These are phyloP conservation scores for Pristionchus japonicus DNA, from an alignment of 2,888 invertebrate genomes.

Conservation along the genomic window DNA sequence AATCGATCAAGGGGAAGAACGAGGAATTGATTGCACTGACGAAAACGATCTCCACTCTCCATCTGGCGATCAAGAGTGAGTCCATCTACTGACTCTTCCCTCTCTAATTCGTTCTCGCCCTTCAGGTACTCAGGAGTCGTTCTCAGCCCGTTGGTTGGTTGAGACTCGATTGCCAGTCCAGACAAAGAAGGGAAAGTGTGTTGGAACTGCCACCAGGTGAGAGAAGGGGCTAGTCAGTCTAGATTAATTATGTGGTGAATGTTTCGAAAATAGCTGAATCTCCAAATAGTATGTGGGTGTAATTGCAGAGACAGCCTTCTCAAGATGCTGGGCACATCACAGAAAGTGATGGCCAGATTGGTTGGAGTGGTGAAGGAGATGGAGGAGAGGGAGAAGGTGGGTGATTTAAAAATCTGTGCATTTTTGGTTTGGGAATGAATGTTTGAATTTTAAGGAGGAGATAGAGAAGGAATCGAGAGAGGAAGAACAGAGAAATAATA, in stretches of 20 bases:
- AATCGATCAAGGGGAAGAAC: background rate
- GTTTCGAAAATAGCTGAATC: background rate
- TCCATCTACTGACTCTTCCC: background rate
- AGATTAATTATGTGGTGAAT: background rate
- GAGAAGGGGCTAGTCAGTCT: background rate
- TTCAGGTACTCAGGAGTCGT: conserved; percentile 43
- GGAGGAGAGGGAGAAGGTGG: conserved; percentile 26
- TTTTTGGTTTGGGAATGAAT: background rate
- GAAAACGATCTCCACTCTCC: background rate
- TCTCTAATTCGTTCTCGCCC: background rate
- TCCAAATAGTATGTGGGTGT: too few species aligned
- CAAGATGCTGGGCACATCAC: conserved; percentile 30
- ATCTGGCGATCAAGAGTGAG: conserved; percentile 27
- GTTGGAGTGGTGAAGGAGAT: background rate
- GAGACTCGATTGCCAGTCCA: conserved; percentile 43
- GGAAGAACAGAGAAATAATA: background rate
- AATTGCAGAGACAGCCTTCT: conserved; percentile 25
- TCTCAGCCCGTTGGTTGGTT: conserved; percentile 44
- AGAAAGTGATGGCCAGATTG: background rate
- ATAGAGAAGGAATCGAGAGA: background rate
- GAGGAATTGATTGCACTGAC: background rate
- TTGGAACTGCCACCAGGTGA: conserved; percentile 41
- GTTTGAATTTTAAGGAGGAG: background rate
- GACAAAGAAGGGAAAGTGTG: conserved; percentile 46
- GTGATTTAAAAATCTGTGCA: background rate